Percentiles rank a stretch among this genome's conserved stretches.
Evolutionary conservation across 2,113 vertebrate genomes (phyloP).

Genomic region (Gila orcuttii): DNA sequence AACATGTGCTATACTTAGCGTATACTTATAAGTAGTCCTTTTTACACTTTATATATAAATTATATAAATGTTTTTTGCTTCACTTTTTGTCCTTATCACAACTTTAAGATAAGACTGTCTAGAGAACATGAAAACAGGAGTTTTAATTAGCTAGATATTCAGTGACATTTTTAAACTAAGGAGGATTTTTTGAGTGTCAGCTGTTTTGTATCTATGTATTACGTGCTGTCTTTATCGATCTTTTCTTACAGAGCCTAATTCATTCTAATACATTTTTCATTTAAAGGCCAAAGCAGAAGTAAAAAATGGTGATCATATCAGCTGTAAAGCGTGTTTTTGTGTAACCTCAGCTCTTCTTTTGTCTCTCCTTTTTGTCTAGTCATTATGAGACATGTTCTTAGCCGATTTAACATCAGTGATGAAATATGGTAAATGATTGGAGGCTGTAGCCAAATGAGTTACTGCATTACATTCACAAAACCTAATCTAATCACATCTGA

Average conservation of each 20-base stretch:
- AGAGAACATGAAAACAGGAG: neutral
- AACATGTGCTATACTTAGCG: neutral
- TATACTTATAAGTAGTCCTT: neutral
- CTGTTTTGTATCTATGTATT: neutral
- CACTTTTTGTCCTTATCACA: neutral
- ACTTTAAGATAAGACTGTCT: neutral
- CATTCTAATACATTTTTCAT: neutral
- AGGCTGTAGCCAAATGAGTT: neutral
- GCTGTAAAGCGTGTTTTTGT: neutral
- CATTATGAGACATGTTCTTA: slow-evolving; percentile 22
- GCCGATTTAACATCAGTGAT: slow-evolving; percentile 2
- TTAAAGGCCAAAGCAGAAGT: neutral
- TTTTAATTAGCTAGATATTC: neutral
- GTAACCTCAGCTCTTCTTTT: neutral
- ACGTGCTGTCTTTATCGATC: neutral
- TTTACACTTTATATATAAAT: neutral
- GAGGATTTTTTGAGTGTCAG: neutral
- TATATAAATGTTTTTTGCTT: neutral
- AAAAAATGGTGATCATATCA: neutral
- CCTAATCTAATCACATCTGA: neutral
- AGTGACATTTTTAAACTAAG: neutral
- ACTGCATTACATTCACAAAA: slow-evolving; percentile 1
- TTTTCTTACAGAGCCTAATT: neutral
- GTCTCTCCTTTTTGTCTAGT: slow-evolving; percentile 13
- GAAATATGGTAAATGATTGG: slow-evolving; percentile 39